These are phyloP conservation scores for Microcebus murinus DNA, from an alignment of 2,113 vertebrate genomes.

Conservation along the genomic window DNA sequence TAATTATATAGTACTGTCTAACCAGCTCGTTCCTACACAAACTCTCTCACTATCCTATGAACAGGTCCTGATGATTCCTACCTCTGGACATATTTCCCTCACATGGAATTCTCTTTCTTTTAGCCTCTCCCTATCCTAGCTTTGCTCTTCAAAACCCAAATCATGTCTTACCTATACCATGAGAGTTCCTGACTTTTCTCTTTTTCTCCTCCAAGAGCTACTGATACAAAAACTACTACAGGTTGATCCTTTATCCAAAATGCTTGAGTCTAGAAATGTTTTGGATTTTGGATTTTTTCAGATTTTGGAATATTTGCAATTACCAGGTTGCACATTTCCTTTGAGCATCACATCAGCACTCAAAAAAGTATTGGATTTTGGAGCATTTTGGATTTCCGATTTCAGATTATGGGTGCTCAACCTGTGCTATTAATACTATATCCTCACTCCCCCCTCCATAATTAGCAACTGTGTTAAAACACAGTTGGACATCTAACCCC, in stretches of 20 bases:
- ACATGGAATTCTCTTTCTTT: not conserved
- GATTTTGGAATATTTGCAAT: not conserved
- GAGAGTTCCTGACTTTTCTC: not conserved
- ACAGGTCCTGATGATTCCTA: not conserved
- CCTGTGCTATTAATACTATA: not conserved
- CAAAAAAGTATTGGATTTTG: not conserved
- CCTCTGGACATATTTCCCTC: not conserved
- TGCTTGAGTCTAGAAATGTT: not conserved
- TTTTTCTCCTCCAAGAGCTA: not conserved
- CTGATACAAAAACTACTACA: not conserved
- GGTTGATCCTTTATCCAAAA: not conserved
- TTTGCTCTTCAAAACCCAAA: conserved; percentile 21
- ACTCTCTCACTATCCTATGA: not conserved
- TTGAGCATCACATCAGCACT: not conserved
- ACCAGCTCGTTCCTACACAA: not conserved
- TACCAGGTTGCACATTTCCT: not conserved
- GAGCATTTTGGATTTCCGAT: not conserved
- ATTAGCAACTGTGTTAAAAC: not conserved
- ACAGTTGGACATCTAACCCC: not conserved
- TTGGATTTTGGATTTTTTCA: not conserved
- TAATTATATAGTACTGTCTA: not conserved
- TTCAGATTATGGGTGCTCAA: not conserved
- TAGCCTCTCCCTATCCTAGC: not conserved
- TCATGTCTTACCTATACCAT: not conserved
- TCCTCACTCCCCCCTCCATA: not conserved